phyloP scores from a whole-genome alignment of 2,888 invertebrate genomes.

The Drosophila diplacantha region DNA sequence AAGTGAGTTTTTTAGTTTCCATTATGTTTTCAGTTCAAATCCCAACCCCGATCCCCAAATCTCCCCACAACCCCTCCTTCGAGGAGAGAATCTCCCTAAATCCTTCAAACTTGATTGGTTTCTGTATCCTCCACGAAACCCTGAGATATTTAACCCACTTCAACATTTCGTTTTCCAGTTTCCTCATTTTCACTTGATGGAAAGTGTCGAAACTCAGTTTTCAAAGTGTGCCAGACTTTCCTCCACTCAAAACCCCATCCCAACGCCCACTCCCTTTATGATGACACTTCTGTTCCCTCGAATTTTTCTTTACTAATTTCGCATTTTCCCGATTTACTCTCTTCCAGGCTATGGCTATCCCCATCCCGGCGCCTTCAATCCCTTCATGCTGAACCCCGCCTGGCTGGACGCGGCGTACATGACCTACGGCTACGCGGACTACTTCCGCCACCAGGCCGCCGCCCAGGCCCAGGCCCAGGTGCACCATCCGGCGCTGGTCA shows the following conservation, averaged over 20 bases:
- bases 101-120: too few species aligned
- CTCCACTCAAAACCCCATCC: not conserved
- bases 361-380: constrained; percentile 86
- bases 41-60: not conserved
- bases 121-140: not conserved
- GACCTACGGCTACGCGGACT: constrained; percentile 86
- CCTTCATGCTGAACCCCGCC: constrained; percentile 88
- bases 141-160: not conserved
- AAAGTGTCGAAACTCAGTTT: too few species aligned
- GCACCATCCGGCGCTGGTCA: constrained; percentile 81
- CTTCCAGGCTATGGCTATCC: constrained; percentile 87
- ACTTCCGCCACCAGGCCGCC: constrained; percentile 81
- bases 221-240: not conserved
- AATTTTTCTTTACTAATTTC: constrained; percentile 15
- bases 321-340: too few species aligned
- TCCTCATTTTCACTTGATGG: too few species aligned
- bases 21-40: constrained; percentile 51
- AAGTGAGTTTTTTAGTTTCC: constrained; percentile 85
- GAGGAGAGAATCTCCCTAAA: too few species aligned
- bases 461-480: constrained; percentile 66
- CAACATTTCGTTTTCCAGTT: not conserved
- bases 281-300: not conserved
- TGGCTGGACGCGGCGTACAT: constrained; percentile 92
- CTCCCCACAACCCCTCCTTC: too few species aligned
- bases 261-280: not conserved